Evolutionary conservation across 2,113 vertebrate genomes (phyloP), one percentile per base, ranked within the genome.

Genomic region (Lepus timidus): DNA sequence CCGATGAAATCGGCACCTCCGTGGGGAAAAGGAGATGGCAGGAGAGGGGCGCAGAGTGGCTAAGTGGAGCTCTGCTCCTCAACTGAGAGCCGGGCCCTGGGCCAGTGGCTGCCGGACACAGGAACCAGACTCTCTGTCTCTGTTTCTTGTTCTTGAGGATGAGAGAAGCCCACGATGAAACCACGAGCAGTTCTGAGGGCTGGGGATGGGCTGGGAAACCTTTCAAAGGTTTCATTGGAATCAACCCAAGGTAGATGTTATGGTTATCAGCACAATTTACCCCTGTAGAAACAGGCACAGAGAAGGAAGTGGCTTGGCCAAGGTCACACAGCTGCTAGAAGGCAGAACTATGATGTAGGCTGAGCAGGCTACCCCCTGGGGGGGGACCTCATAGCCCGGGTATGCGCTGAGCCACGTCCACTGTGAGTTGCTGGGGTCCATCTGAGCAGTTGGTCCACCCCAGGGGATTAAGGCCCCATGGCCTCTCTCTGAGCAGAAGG

Each of bases 81-180:
- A 1, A 52, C 31, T 9, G 61, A 80, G 39, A 58, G 52, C 70
- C 64, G 64, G 82, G 76, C 62, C 44, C 76, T 29, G 58, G 62
- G 75, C 58, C 55, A 39, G 61, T 51, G 19, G 19, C 36, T 84
- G 29, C 17, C 78, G n/a, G 61, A 33, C 44, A 44, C 22, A 14
- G 49, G 49, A 83, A 29, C 10, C 19, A 76, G 22, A 6, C 19
- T 92, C 39, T 85, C 64, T 22, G 33, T 44, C 49, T 74, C 44
- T 44, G 44, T 44, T 44, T 44, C 44, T 44, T 44, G 44, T 44
- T 79, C 52, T 79, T 73, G 11, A 61, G 51, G 70, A 83, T 78
- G 76, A 95, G 23, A 17, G 64, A 92, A 76, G 55, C 44, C 6
- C 81, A 51, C 70, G 88, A 52, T 78, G 91, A 61, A 64, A 91